Evolutionary conservation across 2,113 vertebrate species (phyloP), one percentile per base, ranked within the genome.

Genomic region (Paedocypris sp.): DNA sequence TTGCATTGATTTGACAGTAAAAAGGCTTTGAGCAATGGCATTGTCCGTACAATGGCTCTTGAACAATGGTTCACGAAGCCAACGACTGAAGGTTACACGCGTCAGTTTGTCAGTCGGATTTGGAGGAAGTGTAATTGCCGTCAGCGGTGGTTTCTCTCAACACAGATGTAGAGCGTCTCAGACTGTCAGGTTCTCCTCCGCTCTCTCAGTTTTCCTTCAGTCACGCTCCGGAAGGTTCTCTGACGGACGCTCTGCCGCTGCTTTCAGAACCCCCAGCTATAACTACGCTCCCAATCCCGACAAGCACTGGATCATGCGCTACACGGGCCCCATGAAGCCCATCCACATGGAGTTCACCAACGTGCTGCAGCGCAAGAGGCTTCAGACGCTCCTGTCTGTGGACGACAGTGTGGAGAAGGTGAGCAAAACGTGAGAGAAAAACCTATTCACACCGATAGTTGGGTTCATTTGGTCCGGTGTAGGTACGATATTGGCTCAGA

Each of bases 291-390:
- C 93, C 1, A 97, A 94, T 79, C 88, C 80, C 0, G 92, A 98
- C 83, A 98, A 98, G 71, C 94, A 98, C 75, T 98, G 94, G 94
- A 97, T 98, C 79, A 93, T 98, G 94, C 87, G 94, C 3, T 97
- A 97, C 77, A 98, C 92, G 0, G 93, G 93, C 7, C 77, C 92
- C 54, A 97, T 98, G 94, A 92, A 86, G 61, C 94, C 94, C 20
- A 92, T 98, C 68, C 94, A 98, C 81, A 98, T 98, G 94, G 87
- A 98, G 70, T 98, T 98, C 83, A 97, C 93, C 62, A 97, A 98
- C 79, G 78, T 98, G 83, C 82, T 98, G 1, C 93, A 98, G 83
- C 85, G 91, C 65, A 93, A 93, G 53, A 85, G 94, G 1, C 87
- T 97, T 56, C 94, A 97, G 69, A 97, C 94, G 0, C 88, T 98